Conservation (phyloP, 2,797 vertebrate species). For the Morus bassanus region DNA sequence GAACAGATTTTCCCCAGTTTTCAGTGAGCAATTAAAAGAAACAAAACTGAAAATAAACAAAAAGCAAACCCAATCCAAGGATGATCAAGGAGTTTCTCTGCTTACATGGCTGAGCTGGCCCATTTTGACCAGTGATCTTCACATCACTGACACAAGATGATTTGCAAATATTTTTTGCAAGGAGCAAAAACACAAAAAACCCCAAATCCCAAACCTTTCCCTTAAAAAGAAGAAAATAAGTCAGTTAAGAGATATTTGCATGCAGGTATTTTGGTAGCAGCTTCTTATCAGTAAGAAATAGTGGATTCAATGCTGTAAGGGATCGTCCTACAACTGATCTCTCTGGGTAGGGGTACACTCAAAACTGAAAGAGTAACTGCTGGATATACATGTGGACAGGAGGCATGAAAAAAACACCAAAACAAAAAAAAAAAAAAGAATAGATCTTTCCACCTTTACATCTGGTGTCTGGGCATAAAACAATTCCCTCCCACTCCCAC, state of each 20-base stretch:
- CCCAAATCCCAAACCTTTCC: not conserved
- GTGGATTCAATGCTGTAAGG: not conserved
- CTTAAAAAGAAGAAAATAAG: not conserved
- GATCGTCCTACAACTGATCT: not conserved
- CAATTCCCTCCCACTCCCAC: not conserved
- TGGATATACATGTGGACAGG: not conserved
- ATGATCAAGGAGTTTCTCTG: not conserved
- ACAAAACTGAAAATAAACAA: not conserved
- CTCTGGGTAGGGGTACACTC: not conserved
- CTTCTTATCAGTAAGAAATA: not conserved
- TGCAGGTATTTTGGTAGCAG: not conserved
- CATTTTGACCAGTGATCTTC: not conserved
- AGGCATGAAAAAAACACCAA: not conserved
- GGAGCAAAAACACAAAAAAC: not conserved
- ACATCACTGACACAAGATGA: not conserved
- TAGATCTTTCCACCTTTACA: not conserved
- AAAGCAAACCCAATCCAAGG: not conserved
- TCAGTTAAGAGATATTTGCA: not conserved
- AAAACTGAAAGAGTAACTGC: not conserved
- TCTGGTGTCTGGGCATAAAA: not conserved
- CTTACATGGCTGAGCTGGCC: not conserved
- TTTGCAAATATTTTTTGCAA: not conserved
- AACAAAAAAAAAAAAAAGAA: not conserved
- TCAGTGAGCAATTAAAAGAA: not conserved
- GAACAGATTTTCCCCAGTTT: not conserved